phyloP scores from a whole-genome alignment of 2,888 invertebrate species.

The Cerastis rubricosa region DNA sequence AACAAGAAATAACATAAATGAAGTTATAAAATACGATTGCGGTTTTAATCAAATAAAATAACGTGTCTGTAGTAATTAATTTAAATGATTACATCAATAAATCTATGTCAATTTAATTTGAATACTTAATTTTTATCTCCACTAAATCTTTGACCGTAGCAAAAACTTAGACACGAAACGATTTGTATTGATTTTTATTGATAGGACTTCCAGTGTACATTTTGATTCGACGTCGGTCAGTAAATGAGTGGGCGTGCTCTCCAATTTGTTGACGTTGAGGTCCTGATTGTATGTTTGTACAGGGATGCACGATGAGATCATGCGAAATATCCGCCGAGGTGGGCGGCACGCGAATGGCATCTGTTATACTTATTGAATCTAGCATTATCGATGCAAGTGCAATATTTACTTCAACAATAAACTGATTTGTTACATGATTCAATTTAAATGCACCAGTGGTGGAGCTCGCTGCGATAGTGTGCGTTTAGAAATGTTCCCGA shows the following conservation, averaged over 20 bases:
- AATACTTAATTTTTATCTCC: conserved; percentile 18
- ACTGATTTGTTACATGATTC: conserved; percentile 55
- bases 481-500: conserved; percentile 36
- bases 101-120: conserved; percentile 31
- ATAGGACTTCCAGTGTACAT: conserved; percentile 58
- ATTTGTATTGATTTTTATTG: conserved; percentile 38
- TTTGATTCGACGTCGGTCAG: conserved; percentile 62
- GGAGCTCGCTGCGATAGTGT: conserved; percentile 9
- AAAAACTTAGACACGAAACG: conserved; percentile 13
- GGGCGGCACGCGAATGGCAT: conserved; percentile 78
- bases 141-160: conserved; percentile 9
- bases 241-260: conserved; percentile 82
- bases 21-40: conserved; percentile 8
- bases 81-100: conserved; percentile 38
- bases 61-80: conserved; percentile 4
- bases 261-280: conserved; percentile 84
- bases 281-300: conserved; percentile 83
- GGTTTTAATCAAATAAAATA: conserved; percentile 18
- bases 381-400: conserved; percentile 70
- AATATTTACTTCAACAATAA: conserved; percentile 71
- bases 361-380: conserved; percentile 76
- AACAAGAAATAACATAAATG: conserved; percentile 6
- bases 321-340: conserved; percentile 75
- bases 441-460: conserved; percentile 29
- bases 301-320: conserved; percentile 78